Evolutionary conservation across 2,888 invertebrate species (phyloP).

Genomic region (Allolobophora icterica): DNA sequence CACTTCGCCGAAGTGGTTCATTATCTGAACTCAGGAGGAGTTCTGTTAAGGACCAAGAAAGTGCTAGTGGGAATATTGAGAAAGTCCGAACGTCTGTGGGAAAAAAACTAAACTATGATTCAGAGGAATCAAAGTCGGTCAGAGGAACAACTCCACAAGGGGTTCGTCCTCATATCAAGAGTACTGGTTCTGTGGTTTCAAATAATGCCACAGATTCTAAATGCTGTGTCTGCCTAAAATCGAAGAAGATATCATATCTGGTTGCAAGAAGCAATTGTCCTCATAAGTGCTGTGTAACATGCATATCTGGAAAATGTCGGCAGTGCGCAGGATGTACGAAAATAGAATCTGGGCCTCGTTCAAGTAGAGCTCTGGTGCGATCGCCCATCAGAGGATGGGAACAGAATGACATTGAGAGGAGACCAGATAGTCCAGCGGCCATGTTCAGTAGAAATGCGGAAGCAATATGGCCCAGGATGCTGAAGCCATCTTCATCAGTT

Average conservation of each 20-base stretch:
- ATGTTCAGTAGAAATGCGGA: neutral
- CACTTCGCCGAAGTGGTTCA: neutral
- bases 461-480: neutral
- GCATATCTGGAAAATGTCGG: neutral
- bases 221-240: slow-evolving; percentile 3
- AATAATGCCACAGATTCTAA: neutral
- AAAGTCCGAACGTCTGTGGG: neutral
- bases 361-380: neutral
- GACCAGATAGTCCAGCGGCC: neutral
- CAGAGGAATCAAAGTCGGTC: neutral
- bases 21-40: neutral
- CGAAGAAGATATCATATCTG: neutral
- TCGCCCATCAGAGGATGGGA: neutral
- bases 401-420: neutral
- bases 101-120: neutral
- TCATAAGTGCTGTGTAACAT: neutral
- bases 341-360: neutral
- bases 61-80: neutral
- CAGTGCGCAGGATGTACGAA: neutral
- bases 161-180: neutral
- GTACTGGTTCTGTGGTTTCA: neutral
- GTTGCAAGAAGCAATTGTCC: neutral
- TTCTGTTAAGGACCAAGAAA: neutral
- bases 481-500: neutral
- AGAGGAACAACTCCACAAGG: neutral